Conservation (phyloP, 2,888 invertebrate species). For the Rhagium mordax region DNA sequence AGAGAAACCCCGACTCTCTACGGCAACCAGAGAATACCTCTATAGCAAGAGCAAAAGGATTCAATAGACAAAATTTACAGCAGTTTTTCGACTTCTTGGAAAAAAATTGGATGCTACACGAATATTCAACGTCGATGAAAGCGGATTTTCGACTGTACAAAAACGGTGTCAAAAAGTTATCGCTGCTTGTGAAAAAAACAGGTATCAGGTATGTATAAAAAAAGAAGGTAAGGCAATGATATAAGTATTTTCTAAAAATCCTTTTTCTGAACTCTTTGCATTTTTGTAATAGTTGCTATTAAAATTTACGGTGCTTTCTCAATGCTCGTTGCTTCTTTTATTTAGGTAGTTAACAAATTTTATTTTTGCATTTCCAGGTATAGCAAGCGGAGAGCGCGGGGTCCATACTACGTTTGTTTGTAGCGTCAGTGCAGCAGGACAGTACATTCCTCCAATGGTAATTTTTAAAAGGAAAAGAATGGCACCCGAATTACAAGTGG, state of each 20-base stretch:
- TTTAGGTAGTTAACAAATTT: neutral
- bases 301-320: neutral
- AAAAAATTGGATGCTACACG: neutral
- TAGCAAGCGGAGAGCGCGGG: conserved; percentile 12
- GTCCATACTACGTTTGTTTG: conserved; percentile 16
- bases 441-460: conserved; percentile 26
- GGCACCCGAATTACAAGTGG: conserved; percentile 10
- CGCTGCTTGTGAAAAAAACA: conserved; percentile 3
- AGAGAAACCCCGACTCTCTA: conserved; percentile 21
- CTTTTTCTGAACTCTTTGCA: neutral
- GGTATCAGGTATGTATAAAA: neutral
- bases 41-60: conserved; percentile 19
- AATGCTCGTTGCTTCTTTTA: neutral
- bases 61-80: conserved; percentile 22
- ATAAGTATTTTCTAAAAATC: neutral
- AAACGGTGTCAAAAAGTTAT: conserved; percentile 20
- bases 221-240: too few species aligned
- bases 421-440: conserved; percentile 10
- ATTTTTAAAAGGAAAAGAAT: conserved; percentile 26
- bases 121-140: conserved; percentile 28
- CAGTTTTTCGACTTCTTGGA: neutral
- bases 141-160: conserved; percentile 26
- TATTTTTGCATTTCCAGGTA: neutral
- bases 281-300: neutral
- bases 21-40: too few species aligned